These are phyloP conservation scores for Albula glossodonta DNA, from an alignment of 2,113 vertebrate genomes.

Conservation along the genomic window DNA sequence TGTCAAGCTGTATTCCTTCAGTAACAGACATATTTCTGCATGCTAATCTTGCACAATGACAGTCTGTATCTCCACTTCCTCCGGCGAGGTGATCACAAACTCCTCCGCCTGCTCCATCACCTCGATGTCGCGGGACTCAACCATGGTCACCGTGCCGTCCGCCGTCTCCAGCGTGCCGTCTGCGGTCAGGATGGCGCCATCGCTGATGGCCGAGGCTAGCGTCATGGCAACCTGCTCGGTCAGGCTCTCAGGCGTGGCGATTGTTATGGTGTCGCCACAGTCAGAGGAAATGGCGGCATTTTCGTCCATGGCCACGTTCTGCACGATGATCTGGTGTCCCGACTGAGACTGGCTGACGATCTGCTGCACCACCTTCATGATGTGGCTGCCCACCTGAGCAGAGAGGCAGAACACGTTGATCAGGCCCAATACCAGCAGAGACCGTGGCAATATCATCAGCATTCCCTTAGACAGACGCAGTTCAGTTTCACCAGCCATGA, in stretches of 20 bases:
- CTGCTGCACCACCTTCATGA: slow-evolving; percentile 94
- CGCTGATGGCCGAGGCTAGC: slow-evolving; percentile 86
- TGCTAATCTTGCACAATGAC: slow-evolving; percentile 76
- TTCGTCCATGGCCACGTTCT: slow-evolving; percentile 79
- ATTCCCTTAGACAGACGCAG: neutral
- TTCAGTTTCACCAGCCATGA: neutral
- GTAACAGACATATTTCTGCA: neutral
- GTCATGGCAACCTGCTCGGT: slow-evolving; percentile 97
- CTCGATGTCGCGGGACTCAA: slow-evolving; percentile 76
- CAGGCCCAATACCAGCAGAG: neutral
- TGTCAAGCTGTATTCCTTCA: neutral
- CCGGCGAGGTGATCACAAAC: slow-evolving; percentile 83
- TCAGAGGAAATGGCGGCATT: slow-evolving; percentile 70
- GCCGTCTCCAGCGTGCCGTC: slow-evolving; percentile 70
- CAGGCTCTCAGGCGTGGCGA: slow-evolving; percentile 90
- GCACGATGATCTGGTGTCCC: slow-evolving; percentile 91
- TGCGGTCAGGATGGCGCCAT: slow-evolving; percentile 80
- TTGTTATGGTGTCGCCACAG: slow-evolving; percentile 89
- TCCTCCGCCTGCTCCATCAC: slow-evolving; percentile 86
- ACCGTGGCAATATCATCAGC: neutral
- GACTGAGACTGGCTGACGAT: slow-evolving; percentile 87
- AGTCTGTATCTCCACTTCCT: slow-evolving; percentile 91
- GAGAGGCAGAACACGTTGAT: neutral
- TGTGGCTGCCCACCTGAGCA: slow-evolving; percentile 86
- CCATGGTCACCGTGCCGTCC: slow-evolving; percentile 83